phyloP scores from a whole-genome alignment of 2,888 invertebrate species.

The Nomada lathburiana region DNA sequence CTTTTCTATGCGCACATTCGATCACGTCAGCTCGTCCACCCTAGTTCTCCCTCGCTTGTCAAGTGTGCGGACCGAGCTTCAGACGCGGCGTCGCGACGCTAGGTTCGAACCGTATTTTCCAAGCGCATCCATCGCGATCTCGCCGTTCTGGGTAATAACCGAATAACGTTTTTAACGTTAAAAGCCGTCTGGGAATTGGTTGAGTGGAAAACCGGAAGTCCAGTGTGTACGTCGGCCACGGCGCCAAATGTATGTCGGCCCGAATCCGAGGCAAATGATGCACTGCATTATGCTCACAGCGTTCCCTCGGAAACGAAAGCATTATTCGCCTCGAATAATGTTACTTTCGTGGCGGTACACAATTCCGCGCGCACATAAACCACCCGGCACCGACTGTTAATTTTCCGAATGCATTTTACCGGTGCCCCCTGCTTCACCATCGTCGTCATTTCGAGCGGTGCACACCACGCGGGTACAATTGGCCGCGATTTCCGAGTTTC shows the following conservation, averaged over 20 bases:
- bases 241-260: conserved; percentile 21
- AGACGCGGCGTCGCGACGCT: not conserved
- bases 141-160: conserved; percentile 14
- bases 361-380: conserved; percentile 31
- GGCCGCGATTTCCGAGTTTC: conserved; percentile 10
- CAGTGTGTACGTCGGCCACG: not conserved
- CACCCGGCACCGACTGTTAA: conserved; percentile 39
- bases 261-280: conserved; percentile 43
- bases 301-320: conserved; percentile 42
- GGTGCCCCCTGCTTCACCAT: not conserved
- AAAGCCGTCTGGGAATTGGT: conserved; percentile 23
- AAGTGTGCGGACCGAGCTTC: not conserved
- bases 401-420: conserved; percentile 38
- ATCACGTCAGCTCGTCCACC: too few relatives aligned
- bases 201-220: conserved; percentile 37
- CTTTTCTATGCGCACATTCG: too few relatives aligned
- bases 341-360: conserved; percentile 27
- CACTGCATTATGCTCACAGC: conserved; percentile 44
- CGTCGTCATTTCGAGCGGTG: not conserved
- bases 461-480: conserved; percentile 4
- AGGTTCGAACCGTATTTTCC: not conserved
- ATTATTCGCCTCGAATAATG: conserved; percentile 45
- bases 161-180: conserved; percentile 36
- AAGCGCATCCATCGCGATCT: conserved; percentile 2
- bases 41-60: not conserved